Percentiles rank a stretch among this genome's conserved stretches.
These are phyloP conservation scores for Lepus oiostolus DNA, from an alignment of 2,797 vertebrate species.

Conservation along the genomic window DNA sequence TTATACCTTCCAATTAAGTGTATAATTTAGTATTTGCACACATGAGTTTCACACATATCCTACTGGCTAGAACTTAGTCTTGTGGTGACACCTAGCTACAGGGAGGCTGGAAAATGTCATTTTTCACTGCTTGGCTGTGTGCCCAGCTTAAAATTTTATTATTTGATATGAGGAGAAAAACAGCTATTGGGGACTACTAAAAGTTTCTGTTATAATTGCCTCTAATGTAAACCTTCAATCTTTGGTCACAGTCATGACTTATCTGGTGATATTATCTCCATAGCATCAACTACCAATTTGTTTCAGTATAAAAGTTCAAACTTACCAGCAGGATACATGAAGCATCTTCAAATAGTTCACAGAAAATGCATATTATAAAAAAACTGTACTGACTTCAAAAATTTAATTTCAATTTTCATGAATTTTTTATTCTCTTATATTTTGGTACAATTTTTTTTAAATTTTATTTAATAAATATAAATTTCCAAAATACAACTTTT, in stretches of 20 bases:
- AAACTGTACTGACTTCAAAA: too few relatives aligned
- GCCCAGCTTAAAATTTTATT: neutral
- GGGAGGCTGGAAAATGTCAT: neutral
- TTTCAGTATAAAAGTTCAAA: neutral
- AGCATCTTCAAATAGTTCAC: too few relatives aligned
- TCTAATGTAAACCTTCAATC: conserved; percentile 20
- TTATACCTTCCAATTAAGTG: neutral
- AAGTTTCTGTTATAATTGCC: neutral
- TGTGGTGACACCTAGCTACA: neutral
- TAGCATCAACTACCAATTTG: neutral
- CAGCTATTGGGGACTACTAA: neutral
- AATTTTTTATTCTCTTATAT: too few relatives aligned
- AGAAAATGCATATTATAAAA: too few relatives aligned
- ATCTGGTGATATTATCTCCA: neutral
- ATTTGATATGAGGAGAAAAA: neutral
- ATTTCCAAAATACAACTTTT: too few relatives aligned
- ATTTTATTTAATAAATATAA: too few relatives aligned
- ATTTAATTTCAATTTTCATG: too few relatives aligned
- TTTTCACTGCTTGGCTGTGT: conserved; percentile 5
- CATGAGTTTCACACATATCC: neutral
- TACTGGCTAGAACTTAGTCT: neutral
- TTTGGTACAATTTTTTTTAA: too few relatives aligned
- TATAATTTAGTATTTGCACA: neutral
- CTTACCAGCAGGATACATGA: neutral
- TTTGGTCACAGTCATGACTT: neutral